Base-by-base conservation (phyloP, 2,888 invertebrate species). In the Phengaris alcon region DNA sequence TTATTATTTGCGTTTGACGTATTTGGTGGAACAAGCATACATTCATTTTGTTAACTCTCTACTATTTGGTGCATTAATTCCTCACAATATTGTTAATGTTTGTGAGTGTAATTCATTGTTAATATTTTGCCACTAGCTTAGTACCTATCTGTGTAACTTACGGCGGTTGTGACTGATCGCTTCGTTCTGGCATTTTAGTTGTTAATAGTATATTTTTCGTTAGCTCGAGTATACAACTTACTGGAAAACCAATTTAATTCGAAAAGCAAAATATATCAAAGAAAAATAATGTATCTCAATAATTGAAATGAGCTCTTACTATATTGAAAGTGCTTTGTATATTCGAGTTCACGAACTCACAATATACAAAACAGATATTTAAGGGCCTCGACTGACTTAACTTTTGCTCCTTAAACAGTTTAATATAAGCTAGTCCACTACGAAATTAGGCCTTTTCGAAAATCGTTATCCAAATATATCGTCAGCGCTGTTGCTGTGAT, bases 381-480 rank as follows among this genome's bases (percentile, higher is more conserved):
- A 22, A 54, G 52, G 72, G 54, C 72, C 35, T 72, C 72, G 72
- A 72, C 72, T 72, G 72, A 72, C 15, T 69, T 48, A 69, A 69
- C 69, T 69, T 69, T 35, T 52, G 51, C 52, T 52, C 72, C 52
- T 15, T 52, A 35, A 22, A 72, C 72, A 54, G 72, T 72, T 72
- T 52, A 13, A 72, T 72, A 52, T 72, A 72, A 88, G 84, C 88
- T 88, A 89, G 89, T 89, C 89, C 85, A 84, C 78, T 79, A 80
- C 79, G 82, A 82, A 82, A 84, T 85, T 85, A 85, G 85, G 84
- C 79, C 82, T 83, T 84, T 84, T 87, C 86, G 83, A 85, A 86
- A 84, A 70, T 85, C 85, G 83, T 82, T 80, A 80, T 84, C 81
- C 82, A 83, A 83, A 85, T 77, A 75, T 81, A 82, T 81, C 81